Base-by-base conservation (phyloP, 2,797 vertebrate genomes). In the Cyprinodon diabolis region DNA sequence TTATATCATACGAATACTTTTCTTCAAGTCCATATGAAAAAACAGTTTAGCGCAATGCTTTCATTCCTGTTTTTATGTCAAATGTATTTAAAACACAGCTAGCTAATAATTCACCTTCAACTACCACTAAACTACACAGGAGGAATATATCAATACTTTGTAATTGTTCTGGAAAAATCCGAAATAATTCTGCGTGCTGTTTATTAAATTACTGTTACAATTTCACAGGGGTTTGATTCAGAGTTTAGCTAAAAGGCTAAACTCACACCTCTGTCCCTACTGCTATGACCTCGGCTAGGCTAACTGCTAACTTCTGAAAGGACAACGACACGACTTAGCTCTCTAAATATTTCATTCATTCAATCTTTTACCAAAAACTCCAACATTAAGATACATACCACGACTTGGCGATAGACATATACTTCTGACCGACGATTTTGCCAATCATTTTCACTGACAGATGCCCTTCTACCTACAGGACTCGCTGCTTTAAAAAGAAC, bases 341-440 rank as follows among this genome's bases (percentile, higher is more conserved):
- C 23, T 10, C 9, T 1, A 7, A 10, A 63, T 3, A 4, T 45
- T 23, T 21, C 0, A 49, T 15, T 40, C 60, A 0, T 56, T 55
- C 10, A 0, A 4, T 0, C 0, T 7, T 66, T 58, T 47, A 13
- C 11, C 0, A 1, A 30, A 1, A 1, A 17, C 0, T 1, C 4
- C 4, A 0, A 68, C 25, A 40, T 48, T 4, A 15, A 54, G 74
- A n/a, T 1, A 35, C 91, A 91, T 88, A 95, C 94, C 95, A 95
- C 43, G 90, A 54, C 67, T 91, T 95, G 6, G 75, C 90, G 21
- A 95, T 88, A 0, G 93, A 30, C 9, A 75, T 55, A 70, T 93
- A 94, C 70, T 94, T 95, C 58, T 65, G 40, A 30, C 94, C 92
- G 15, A 95, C 49, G 0, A 95, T 0, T 91, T 95, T 95, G 37